Evolutionary conservation across 2,113 vertebrate species (phyloP).

Genomic region (Psittacara wagleri): DNA sequence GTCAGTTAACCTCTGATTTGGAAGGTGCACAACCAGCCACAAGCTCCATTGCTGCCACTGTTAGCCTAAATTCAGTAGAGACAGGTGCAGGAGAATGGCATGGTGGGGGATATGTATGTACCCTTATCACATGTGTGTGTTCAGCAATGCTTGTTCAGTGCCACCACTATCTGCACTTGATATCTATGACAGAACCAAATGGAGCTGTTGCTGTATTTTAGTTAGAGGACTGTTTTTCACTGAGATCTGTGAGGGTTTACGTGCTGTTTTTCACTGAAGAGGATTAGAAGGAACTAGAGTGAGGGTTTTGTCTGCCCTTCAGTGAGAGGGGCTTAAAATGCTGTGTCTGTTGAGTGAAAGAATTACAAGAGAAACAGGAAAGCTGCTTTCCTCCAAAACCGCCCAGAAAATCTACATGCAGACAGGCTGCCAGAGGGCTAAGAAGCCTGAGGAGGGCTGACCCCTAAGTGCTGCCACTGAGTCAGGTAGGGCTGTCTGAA

Average conservation of each 20-base stretch:
- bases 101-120: background rate
- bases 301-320: background rate
- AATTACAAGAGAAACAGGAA: background rate
- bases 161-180: rapidly evolving
- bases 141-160: rapidly evolving
- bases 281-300: background rate
- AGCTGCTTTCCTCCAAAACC: background rate
- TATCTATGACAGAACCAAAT: rapidly evolving
- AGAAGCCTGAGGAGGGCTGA: background rate
- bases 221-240: background rate
- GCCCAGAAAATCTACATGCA: background rate
- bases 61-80: background rate
- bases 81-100: background rate
- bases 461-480: background rate
- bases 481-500: background rate
- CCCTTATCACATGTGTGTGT: rapidly evolving
- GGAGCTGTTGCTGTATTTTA: background rate
- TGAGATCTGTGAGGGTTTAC: no score
- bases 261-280: background rate
- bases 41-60: background rate
- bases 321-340: background rate
- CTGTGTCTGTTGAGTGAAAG: background rate
- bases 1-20: background rate
- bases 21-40: background rate
- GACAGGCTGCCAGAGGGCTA: background rate